Evolutionary conservation across 2,888 invertebrate genomes (phyloP).

Genomic region (Hecatera dysodea): DNA sequence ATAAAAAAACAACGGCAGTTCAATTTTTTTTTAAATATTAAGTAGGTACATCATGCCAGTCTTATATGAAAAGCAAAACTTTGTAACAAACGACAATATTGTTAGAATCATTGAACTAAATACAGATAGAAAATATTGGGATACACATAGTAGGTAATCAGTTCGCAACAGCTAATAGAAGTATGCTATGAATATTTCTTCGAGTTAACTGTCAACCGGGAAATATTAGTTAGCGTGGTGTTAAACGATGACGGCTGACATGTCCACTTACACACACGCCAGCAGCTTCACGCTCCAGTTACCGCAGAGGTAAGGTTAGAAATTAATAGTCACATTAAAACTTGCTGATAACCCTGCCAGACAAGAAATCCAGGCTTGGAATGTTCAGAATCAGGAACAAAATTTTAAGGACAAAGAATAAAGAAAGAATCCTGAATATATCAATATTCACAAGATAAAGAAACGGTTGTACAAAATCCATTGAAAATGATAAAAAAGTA

Average conservation of each 20-base stretch:
- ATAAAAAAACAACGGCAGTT: too few relatives aligned
- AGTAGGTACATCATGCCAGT: too few relatives aligned
- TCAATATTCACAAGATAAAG: too few relatives aligned
- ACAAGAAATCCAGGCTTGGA: background rate
- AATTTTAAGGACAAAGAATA: background rate
- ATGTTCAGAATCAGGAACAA: background rate
- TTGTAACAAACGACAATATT: too few relatives aligned
- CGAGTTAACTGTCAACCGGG: slow-evolving; percentile 24
- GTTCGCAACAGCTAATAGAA: background rate
- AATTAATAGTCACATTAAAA: slow-evolving; percentile 19
- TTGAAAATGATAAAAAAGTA: background rate
- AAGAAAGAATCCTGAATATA: too few relatives aligned
- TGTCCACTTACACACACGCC: slow-evolving; percentile 33
- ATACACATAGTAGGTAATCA: too few relatives aligned
- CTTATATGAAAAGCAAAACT: too few relatives aligned
- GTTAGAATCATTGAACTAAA: too few relatives aligned
- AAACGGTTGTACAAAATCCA: background rate
- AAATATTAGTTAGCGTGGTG: slow-evolving; percentile 35
- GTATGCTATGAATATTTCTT: background rate
- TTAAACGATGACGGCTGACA: slow-evolving; percentile 32
- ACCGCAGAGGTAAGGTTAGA: slow-evolving; percentile 16
- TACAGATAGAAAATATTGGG: too few relatives aligned
- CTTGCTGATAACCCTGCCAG: slow-evolving; percentile 7
- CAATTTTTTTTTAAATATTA: too few relatives aligned
- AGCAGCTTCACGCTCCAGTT: slow-evolving; percentile 32